Percentiles rank a stretch among this genome's conserved stretches.
phyloP scores from a whole-genome alignment of 2,888 invertebrate genomes.

The Geophilus truncorum region DNA sequence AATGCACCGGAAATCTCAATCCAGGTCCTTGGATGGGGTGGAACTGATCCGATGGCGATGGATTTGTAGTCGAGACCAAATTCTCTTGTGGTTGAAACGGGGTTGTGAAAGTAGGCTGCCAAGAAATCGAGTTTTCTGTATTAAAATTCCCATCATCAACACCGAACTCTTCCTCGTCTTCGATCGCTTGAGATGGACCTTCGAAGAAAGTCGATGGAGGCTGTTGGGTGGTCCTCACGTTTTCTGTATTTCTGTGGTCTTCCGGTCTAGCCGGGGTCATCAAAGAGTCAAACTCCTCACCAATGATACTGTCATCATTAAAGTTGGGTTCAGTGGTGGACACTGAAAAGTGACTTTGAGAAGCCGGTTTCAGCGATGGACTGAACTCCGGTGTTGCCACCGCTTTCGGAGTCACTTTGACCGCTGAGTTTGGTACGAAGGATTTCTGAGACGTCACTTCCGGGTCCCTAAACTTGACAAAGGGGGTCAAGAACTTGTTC shows the following conservation, averaged over 20 bases:
- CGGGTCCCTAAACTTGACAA: conserved; percentile 25
- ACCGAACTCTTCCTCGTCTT: neutral
- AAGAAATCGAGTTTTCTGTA: neutral
- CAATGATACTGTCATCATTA: neutral
- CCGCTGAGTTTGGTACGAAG: neutral
- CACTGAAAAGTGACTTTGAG: neutral
- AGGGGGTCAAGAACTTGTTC: conserved; percentile 30
- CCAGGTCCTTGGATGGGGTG: neutral
- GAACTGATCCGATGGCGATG: neutral
- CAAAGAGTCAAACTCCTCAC: neutral
- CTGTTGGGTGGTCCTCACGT: neutral
- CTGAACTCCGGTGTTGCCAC: conserved; percentile 30
- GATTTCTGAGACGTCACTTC: conserved; percentile 27
- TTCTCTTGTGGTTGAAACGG: neutral
- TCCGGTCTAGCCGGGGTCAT: neutral
- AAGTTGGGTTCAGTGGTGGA: neutral
- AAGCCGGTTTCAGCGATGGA: neutral
- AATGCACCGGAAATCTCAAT: neutral
- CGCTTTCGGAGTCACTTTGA: conserved; percentile 23
- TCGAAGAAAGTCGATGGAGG: neutral
- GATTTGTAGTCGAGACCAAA: neutral
- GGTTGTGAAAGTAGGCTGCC: neutral
- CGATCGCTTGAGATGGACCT: neutral
- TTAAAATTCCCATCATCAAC: neutral
- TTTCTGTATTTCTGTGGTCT: neutral